Base-by-base conservation (phyloP, 1,140 invertebrate species). In the Trichonephila clavata region DNA sequence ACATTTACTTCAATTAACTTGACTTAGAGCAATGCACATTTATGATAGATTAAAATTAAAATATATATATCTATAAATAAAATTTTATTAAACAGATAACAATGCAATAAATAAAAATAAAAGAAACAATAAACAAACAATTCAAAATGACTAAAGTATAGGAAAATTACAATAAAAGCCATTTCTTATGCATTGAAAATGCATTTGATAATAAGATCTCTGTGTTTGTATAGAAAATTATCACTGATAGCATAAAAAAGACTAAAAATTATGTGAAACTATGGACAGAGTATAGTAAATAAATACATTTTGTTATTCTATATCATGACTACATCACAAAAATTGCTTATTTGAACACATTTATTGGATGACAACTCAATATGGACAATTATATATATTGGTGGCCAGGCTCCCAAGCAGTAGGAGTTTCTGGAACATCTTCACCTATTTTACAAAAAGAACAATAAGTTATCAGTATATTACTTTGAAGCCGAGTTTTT, bases 381-480 rank as follows among this genome's bases (percentile, higher is more conserved):
- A 10, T 68, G 65, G 65, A 27, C 24, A 68, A 63, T 93, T 81
- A 93, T 50, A 93, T 93, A 57, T 93, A 81, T 80, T 93, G 92
- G 50, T 93, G 92, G 20, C 39, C 84, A n/a, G 77, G 84, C 24
- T 93, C 92, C 92, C 92, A 93, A 27, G 92, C 86, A 80, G 86
- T 57, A 59, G 92, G 92, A 24, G 86, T 61, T 87, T 88, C 84
- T 61, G 65, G 86, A 43, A 93, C 27, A 43, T 92, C 83, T 77
- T 92, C 83, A 32, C 91, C 81, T 92, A 68, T 43, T 32, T 71
- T 27, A 5, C 21, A 77, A 77, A 90, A 3, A 2, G 68, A 21
- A 87, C 7, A 7, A 65, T 50, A 50, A 50, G 10, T 50, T 43
- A 50, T 5, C 3, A 50, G 7, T 50, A 13, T 13, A 50, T 50